A percentile compares a stretch with the other conserved stretches of the same genome.
phyloP scores from a whole-genome alignment of 23 tunicate genomes.

The Phallusia fumigata region DNA sequence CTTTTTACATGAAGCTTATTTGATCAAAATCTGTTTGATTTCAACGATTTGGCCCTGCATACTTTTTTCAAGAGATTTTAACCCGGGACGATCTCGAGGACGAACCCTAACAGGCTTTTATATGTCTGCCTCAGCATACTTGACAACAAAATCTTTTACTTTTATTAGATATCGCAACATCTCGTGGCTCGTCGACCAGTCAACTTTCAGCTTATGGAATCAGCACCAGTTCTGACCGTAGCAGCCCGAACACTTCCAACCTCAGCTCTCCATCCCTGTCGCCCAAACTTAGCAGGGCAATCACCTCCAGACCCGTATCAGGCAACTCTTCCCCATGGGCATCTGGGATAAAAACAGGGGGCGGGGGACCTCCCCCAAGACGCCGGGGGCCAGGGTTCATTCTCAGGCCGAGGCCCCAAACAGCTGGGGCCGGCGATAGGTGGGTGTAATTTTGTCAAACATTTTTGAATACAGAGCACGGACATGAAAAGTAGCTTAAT shows the following conservation, averaged over 20 bases:
- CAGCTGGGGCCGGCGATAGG: constrained; percentile 75
- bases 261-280: constrained; percentile 80
- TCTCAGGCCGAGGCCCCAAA: constrained; percentile 83
- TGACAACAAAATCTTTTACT: too few species aligned
- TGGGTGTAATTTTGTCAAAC: constrained; percentile 3
- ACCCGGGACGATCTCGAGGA: too few species aligned
- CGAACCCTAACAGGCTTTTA: too few species aligned
- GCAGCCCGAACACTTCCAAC: constrained; percentile 67
- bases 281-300: constrained; percentile 63
- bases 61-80: too few species aligned
- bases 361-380: constrained; percentile 66
- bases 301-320: constrained; percentile 56
- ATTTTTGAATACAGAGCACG: too few species aligned
- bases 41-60: too few species aligned
- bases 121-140: too few species aligned
- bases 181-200: constrained; percentile 50
- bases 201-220: constrained; percentile 25
- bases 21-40: too few species aligned
- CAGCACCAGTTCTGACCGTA: constrained; percentile 12
- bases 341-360: constrained; percentile 25
- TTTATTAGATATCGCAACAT: constrained; percentile 14
- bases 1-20: too few species aligned
- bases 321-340: constrained; percentile 48
- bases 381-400: constrained; percentile 93
- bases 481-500: too few species aligned